Percentiles rank a stretch among this genome's conserved stretches.
These are phyloP conservation scores for Aspidiotus destructor DNA, from an alignment of 2,888 invertebrate genomes.

Conservation along the genomic window DNA sequence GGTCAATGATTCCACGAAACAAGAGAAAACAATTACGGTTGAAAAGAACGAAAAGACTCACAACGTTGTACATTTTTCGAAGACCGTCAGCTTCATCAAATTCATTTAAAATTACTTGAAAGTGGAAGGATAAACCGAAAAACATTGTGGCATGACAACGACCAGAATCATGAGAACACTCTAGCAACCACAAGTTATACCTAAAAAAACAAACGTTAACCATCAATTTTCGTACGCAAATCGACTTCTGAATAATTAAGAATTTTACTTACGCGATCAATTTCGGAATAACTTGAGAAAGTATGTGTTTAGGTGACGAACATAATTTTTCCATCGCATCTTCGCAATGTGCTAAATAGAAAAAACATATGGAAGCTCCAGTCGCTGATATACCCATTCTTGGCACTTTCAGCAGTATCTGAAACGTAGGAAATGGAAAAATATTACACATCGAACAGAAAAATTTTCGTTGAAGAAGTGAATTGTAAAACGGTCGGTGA, in stretches of 20 bases:
- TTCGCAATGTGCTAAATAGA: slow-evolving; percentile 92
- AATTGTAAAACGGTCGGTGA: not conserved
- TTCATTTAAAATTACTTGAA: slow-evolving; percentile 82
- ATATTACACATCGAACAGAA: slow-evolving; percentile 13
- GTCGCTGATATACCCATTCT: slow-evolving; percentile 91
- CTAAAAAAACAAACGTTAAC: slow-evolving; percentile 42
- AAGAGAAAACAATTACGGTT: not conserved
- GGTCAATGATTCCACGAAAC: not conserved
- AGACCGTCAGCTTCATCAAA: slow-evolving; percentile 93
- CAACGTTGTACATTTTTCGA: slow-evolving; percentile 85
- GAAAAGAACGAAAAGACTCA: slow-evolving; percentile 43
- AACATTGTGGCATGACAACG: slow-evolving; percentile 97
- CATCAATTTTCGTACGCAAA: no score
- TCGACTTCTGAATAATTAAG: not conserved
- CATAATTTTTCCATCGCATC: slow-evolving; percentile 97
- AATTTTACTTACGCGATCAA: slow-evolving; percentile 11
- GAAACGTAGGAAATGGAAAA: slow-evolving; percentile 37
- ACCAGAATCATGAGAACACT: slow-evolving; percentile 95
- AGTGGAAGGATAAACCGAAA: slow-evolving; percentile 88
- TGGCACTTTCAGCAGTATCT: slow-evolving; percentile 78
- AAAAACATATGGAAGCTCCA: slow-evolving; percentile 90
- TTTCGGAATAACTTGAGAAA: slow-evolving; percentile 39
- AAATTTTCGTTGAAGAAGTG: not conserved
- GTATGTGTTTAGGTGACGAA: slow-evolving; percentile 58
- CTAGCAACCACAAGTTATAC: slow-evolving; percentile 89